Base-by-base conservation (phyloP, 2,888 invertebrate species). In the Panzeria rudis region DNA sequence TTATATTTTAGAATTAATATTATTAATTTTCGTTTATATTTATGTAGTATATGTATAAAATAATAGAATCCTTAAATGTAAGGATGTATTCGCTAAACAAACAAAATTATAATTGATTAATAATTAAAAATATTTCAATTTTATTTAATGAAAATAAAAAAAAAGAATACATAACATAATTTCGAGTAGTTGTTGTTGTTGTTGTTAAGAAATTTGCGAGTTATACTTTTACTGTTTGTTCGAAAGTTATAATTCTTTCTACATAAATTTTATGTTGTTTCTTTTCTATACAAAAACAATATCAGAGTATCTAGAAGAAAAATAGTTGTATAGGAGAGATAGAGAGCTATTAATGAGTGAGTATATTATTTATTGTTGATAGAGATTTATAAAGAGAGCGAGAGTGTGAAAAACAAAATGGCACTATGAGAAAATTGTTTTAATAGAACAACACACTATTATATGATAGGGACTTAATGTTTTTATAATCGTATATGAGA, bases 41-140 rank as follows among this genome's bases (percentile, higher is more conserved):
- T 41, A 17, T 56, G 17, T 50, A 17, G 17, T 61, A 61, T 13
- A 20, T 13, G 35, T 62, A 54, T 54, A 56, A 54, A 47, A 75
- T 84, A 73, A 73, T 79, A 79, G 23, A 79, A 85, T 82, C 85
- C 85, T 82, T 85, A 85, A 85, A 85, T 85, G 82, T 85, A 85
- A 85, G 85, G 85, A 85, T 85, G 38, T 68, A 85, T 82, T 85
- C 66, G 78, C 85, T 82, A 85, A 75, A 75, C 50, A 64, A 83
- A 78, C 50, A 79, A 61, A 61, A 64, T 52, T 47, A 76, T 66
- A 56, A 64, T 75, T 59, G 29, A 44, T 64, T 75, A 38, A 54
- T 32, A 20, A 20, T 47, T 62, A 68, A 73, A 69, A 50, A 75
- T 52, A 41, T 76, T 71, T 38, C 4, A 4, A 23, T 15, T 35